Base-by-base conservation (phyloP, 2,797 vertebrate species). In the Gorsachius magnificus region DNA sequence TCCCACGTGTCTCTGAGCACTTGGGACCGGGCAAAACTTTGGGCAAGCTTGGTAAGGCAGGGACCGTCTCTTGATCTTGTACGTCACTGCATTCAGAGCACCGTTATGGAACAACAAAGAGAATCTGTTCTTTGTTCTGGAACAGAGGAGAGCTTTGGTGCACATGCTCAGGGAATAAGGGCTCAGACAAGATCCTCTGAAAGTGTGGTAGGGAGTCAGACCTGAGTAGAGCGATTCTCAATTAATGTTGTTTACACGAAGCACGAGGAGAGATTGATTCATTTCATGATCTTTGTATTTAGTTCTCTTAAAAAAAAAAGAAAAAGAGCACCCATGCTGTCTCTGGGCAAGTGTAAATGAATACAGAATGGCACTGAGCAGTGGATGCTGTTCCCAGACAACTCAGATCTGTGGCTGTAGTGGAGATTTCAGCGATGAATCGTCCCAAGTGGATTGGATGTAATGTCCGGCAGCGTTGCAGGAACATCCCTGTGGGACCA, bases 121-220 rank as follows among this genome's bases (percentile, higher is more conserved):
- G 48, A 94, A 63, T 92, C 48, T 87, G 38, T 71, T 93, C 96
- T 95, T 94, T 95, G 92, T 95, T 94, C 45, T 53, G 58, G 56
- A 78, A 16, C 75, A 26, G 9, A 15, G 63, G n/a, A 71, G 74
- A 86, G 66, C 71, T 91, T 36, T 85, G 78, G 48, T 71, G 84
- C 87, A 78, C 45, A 13, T 75, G 94, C 85, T 96, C 68, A 61
- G 89, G 46, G 76, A 76, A 68, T 6, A 54, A 63, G 35, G 86
- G 80, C 85, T 88, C 72, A 95, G 87, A 45, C 79, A 90, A 69
- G 57, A 45, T 72, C 76, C 85, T 81, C 57, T 74, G 78, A 46
- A 88, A 81, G 77, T 29, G 26, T 61, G 41, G 36, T 28, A 22
- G 56, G 15, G 41, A 80, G 24, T 66, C 90, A 92, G 88, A 76